Conservation (phyloP, 1,140 invertebrate species). For the Hylyphantes graminicola region DNA sequence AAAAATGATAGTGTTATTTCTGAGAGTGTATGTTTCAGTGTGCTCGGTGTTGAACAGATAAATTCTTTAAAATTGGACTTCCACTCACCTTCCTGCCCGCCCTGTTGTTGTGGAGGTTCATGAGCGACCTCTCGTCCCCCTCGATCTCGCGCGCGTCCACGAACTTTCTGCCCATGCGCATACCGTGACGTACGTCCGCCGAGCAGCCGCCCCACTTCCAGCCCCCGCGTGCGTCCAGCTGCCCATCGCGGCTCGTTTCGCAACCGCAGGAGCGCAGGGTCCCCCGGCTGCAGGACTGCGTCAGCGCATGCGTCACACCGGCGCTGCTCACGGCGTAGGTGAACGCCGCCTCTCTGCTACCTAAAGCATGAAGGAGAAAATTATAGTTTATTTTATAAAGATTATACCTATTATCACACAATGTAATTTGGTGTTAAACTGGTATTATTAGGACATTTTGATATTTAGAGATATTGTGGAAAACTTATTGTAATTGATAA, state of each 20-base stretch:
- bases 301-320: constrained; percentile 87
- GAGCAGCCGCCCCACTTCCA: constrained; percentile 70
- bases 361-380: too few relatives aligned
- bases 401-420: too few relatives aligned
- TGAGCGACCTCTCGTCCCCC: constrained; percentile 84
- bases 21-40: not conserved
- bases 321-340: constrained; percentile 90
- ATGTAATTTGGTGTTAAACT: too few relatives aligned
- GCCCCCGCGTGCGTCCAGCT: constrained; percentile 61
- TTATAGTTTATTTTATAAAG: too few relatives aligned
- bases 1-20: too few relatives aligned
- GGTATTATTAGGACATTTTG: too few relatives aligned
- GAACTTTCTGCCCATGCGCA: constrained; percentile 69
- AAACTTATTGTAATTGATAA: too few relatives aligned
- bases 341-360: constrained; percentile 89
- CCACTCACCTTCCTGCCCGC: constrained; percentile 86
- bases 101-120: constrained; percentile 98
- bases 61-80: not conserved
- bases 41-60: not conserved
- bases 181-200: constrained; percentile 69
- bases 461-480: too few relatives aligned
- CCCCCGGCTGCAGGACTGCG: constrained; percentile 88
- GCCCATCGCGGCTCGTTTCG: constrained; percentile 69
- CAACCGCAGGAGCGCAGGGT: constrained; percentile 90
- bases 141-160: constrained; percentile 86